phyloP scores from a whole-genome alignment of 2,113 vertebrate species.

The Lophura nycthemera region DNA sequence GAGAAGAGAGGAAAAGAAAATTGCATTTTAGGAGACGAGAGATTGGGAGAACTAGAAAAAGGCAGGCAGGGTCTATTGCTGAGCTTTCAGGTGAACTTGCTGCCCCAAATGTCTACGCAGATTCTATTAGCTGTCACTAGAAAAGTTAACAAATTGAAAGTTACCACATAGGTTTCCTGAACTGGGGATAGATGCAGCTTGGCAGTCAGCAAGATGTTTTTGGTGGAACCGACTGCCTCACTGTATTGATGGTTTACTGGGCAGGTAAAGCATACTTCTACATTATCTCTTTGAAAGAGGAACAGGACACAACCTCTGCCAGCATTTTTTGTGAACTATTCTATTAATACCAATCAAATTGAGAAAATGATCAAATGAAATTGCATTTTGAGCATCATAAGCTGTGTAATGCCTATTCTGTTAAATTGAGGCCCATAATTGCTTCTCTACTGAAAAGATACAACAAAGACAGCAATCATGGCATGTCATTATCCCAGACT shows the following conservation, averaged over 20 bases:
- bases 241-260: conserved; percentile 43
- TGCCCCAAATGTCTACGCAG: background rate
- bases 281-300: conserved; percentile 88
- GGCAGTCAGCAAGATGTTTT: conserved; percentile 38
- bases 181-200: background rate
- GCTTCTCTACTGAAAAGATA: conserved; percentile 94
- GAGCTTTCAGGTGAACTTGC: background rate
- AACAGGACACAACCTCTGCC: conserved; percentile 89
- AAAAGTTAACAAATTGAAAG: background rate
- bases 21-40: background rate
- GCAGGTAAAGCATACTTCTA: conserved; percentile 82
- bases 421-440: conserved; percentile 98
- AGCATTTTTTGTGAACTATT: conserved; percentile 88
- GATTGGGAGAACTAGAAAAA: background rate
- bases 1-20: conserved; percentile 1
- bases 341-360: conserved; percentile 98
- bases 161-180: background rate
- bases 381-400: conserved; percentile 98
- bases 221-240: conserved; percentile 48
- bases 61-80: background rate
- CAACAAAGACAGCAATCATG: conserved; percentile 99
- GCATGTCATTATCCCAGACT: conserved; percentile 94
- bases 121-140: background rate
- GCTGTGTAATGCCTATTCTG: conserved; percentile 99
- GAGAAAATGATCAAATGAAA: conserved; percentile 97